These are phyloP conservation scores for Delphinus delphis DNA, from an alignment of 2,113 vertebrate species.

Conservation along the genomic window DNA sequence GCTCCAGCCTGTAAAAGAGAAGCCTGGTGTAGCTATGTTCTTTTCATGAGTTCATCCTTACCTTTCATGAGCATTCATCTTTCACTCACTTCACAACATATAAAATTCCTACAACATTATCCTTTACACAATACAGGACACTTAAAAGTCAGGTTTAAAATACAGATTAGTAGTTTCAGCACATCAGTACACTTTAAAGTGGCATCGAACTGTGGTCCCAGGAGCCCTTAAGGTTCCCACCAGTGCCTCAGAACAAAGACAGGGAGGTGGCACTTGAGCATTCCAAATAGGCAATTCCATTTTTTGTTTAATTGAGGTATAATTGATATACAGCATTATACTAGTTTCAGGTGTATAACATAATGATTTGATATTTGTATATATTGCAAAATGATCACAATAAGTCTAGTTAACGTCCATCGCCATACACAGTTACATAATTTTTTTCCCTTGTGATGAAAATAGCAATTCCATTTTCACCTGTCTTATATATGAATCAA, in stretches of 20 bases:
- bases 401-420: not conserved
- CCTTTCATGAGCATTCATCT: not conserved
- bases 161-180: not conserved
- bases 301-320: not conserved
- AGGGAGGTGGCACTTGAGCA: not conserved
- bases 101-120: not conserved
- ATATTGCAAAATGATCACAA: not conserved
- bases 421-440: not conserved
- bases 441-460: not conserved
- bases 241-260: not conserved
- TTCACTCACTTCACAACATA: not conserved
- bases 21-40: conserved; percentile 15
- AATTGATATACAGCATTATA: not conserved
- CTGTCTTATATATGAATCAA: conserved; percentile 18
- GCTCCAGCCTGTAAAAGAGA: conserved; percentile 85
- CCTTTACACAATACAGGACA: not conserved
- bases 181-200: not conserved
- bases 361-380: not conserved
- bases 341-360: not conserved
- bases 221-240: not conserved
- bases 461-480: not conserved
- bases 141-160: not conserved
- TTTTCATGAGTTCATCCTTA: not conserved
- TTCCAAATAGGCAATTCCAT: not conserved
- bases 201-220: not conserved